Evolutionary conservation across 2,797 vertebrate genomes (phyloP).

Genomic region (Halcyon smyrnensis): DNA sequence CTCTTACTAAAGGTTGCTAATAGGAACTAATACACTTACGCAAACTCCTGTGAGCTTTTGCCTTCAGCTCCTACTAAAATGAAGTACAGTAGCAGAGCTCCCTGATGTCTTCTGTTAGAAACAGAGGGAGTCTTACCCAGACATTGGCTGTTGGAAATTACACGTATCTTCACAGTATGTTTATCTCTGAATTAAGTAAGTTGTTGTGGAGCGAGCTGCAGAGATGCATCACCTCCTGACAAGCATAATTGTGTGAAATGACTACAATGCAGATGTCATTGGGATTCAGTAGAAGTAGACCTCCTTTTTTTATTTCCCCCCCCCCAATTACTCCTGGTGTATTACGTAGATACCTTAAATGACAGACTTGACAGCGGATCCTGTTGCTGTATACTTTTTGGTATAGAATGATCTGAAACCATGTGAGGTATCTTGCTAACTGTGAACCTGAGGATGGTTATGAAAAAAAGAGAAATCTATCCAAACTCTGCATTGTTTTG

Average conservation of each 20-base stretch:
- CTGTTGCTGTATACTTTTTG: neutral
- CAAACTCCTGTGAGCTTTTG: neutral
- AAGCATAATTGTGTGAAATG: neutral
- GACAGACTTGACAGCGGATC: neutral
- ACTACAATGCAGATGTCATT: conserved; percentile 71
- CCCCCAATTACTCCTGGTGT: conserved; percentile 22
- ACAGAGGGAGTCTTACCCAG: neutral
- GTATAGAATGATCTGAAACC: neutral
- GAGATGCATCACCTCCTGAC: conserved; percentile 5
- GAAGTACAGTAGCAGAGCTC: neutral
- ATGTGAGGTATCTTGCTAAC: neutral
- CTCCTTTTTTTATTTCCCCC: neutral
- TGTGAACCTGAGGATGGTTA: conserved; percentile 41
- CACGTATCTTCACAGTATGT: neutral
- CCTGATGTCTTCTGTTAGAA: neutral
- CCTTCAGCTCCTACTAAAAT: neutral
- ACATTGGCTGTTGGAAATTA: neutral
- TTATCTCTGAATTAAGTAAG: neutral
- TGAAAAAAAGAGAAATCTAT: conserved; percentile 1
- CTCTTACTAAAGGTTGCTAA: neutral
- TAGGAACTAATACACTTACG: neutral
- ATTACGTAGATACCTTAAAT: neutral
- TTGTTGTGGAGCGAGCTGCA: neutral
- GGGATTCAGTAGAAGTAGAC: conserved; percentile 60
- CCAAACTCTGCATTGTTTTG: conserved; percentile 32